Conservation (phyloP, 2,113 vertebrate genomes). For the Aepyceros melampus region DNA sequence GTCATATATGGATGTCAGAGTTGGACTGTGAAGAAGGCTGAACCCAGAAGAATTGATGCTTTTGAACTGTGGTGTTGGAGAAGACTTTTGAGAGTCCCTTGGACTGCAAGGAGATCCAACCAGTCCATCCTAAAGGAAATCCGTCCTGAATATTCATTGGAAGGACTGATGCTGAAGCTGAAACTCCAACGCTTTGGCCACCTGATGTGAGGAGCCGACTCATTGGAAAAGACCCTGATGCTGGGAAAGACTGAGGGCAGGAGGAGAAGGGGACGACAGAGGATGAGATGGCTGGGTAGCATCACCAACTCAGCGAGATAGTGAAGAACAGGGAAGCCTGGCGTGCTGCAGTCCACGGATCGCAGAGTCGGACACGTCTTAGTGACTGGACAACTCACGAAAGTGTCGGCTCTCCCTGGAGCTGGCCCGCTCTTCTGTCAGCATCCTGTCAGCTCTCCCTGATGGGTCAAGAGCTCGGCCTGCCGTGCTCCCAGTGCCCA, state of each 20-base stretch:
- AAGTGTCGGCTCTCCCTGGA: rapidly evolving
- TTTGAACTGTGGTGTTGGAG: not conserved
- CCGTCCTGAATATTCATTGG: not conserved
- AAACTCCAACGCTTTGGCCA: not conserved
- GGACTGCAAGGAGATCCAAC: not conserved
- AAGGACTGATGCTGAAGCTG: not conserved
- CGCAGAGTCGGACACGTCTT: rapidly evolving
- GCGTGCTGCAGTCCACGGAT: not conserved
- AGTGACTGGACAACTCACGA: not conserved
- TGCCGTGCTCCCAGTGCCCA: not conserved
- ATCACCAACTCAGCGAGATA: not conserved
- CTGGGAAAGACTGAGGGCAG: not conserved
- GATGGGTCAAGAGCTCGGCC: not conserved
- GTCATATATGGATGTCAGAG: not conserved
- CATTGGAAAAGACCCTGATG: not conserved
- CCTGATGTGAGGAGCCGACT: not conserved
- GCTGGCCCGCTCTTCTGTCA: rapidly evolving
- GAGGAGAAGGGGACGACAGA: not conserved
- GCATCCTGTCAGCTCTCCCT: not conserved
- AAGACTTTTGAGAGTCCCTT: not conserved
- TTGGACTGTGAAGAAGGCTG: not conserved
- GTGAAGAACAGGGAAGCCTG: not conserved
- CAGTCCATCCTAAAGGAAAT: not conserved
- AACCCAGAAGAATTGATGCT: not conserved
- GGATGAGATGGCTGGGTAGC: not conserved